Conservation (phyloP, 2,888 invertebrate genomes). For the Latrodectus elegans region DNA sequence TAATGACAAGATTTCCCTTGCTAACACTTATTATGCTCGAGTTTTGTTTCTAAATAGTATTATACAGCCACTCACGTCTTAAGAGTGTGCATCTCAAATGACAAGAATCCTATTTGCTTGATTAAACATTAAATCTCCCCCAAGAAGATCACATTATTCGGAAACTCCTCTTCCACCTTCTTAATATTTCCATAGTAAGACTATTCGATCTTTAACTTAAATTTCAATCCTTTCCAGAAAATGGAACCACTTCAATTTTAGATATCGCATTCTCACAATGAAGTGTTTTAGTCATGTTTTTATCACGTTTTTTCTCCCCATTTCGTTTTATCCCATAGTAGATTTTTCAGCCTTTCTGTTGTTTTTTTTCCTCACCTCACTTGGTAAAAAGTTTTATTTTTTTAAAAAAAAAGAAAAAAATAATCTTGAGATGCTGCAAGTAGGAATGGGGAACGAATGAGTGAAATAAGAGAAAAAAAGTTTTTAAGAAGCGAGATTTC, state of each 20-base stretch:
- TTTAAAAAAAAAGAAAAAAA: slow-evolving; percentile 28
- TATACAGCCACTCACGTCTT: slow-evolving; percentile 31
- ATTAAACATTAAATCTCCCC: slow-evolving; percentile 60
- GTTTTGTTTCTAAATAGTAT: slow-evolving; percentile 30
- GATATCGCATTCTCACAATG: slow-evolving; percentile 31
- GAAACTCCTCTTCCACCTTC: neutral
- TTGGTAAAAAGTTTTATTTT: slow-evolving; percentile 48
- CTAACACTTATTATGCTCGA: slow-evolving; percentile 23
- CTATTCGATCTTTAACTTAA: slow-evolving; percentile 58
- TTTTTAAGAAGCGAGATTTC: neutral
- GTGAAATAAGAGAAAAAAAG: slow-evolving; percentile 22
- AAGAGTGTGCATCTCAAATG: slow-evolving; percentile 41
- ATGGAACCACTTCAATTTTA: slow-evolving; percentile 61
- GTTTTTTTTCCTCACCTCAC: slow-evolving; percentile 19
- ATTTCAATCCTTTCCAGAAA: slow-evolving; percentile 51
- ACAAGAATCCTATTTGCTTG: slow-evolving; percentile 54
- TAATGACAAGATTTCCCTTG: slow-evolving; percentile 39
- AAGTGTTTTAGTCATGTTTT: slow-evolving; percentile 63
- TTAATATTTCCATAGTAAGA: slow-evolving; percentile 53
- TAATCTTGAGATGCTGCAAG: slow-evolving; percentile 15
- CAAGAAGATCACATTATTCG: slow-evolving; percentile 15
- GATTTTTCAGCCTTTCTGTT: neutral
- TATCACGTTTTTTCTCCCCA: slow-evolving; percentile 24
- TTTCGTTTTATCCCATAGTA: slow-evolving; percentile 14
- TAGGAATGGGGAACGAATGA: slow-evolving; percentile 46